A percentile compares a stretch with the other conserved stretches of the same genome.
These are phyloP conservation scores for Drosophila vallismaia DNA, from an alignment of 2,888 invertebrate genomes.

Conservation along the genomic window DNA sequence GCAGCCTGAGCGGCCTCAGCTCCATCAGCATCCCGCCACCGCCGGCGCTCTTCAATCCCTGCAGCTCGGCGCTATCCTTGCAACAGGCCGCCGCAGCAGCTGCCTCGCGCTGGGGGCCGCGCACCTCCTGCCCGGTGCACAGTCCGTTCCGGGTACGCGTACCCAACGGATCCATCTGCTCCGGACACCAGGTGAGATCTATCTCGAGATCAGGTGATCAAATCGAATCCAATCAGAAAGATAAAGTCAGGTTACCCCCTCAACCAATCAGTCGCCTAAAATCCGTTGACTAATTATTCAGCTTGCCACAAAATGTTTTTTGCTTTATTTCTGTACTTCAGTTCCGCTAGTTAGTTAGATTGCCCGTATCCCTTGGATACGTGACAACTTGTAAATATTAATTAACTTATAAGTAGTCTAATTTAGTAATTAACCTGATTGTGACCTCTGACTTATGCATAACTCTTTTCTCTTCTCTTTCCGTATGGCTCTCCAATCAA, in stretches of 20 bases:
- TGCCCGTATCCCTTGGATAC: slow-evolving; percentile 52
- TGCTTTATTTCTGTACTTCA: slow-evolving; percentile 57
- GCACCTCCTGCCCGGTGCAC: slow-evolving; percentile 84
- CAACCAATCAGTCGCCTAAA: slow-evolving; percentile 50
- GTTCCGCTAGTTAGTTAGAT: slow-evolving; percentile 47
- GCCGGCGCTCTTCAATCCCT: slow-evolving; percentile 84
- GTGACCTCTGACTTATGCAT: slow-evolving; percentile 54
- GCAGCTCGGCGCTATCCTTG: slow-evolving; percentile 84
- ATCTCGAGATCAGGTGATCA: slow-evolving; percentile 8
- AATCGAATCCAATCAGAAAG: background rate
- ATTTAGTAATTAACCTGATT: slow-evolving; percentile 15
- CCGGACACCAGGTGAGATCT: slow-evolving; percentile 83
- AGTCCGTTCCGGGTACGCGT: slow-evolving; percentile 84
- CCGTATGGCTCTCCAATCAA: slow-evolving; percentile 36
- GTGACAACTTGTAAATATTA: slow-evolving; percentile 21
- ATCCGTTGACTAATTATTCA: slow-evolving; percentile 77
- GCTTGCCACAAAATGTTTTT: slow-evolving; percentile 76
- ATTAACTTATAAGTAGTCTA: slow-evolving; percentile 18
- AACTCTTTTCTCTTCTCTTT: slow-evolving; percentile 53
- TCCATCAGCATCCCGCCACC: slow-evolving; percentile 81
- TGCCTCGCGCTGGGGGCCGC: slow-evolving; percentile 83
- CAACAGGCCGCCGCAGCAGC: slow-evolving; percentile 77
- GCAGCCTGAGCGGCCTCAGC: slow-evolving; percentile 82
- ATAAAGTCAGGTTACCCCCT: slow-evolving; percentile 7
- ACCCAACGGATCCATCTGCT: slow-evolving; percentile 84